Base-by-base conservation (phyloP, 2,113 vertebrate species). In the Rhineura floridana region DNA sequence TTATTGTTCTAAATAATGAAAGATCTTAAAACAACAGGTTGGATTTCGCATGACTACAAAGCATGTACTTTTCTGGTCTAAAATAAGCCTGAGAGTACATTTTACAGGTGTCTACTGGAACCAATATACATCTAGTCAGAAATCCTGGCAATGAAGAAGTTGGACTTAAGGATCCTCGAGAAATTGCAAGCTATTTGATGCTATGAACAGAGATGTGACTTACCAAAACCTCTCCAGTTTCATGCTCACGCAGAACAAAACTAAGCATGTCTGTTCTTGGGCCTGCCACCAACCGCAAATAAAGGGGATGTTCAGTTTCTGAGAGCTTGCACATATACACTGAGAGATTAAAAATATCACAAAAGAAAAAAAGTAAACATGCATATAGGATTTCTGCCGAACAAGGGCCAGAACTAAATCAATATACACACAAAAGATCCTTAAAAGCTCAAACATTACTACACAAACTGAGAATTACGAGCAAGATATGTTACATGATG, bases 211-310 rank as follows among this genome's bases (percentile, higher is more conserved):
- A 42, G 73, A 23, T 50, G 19, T 33, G 80, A 91, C 96, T 87
- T 96, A 98, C 98, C 97, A 98, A 96, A 63, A 99, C 98, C 96
- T 99, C 98, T 94, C 98, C 98, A 0, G 97, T 98, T 96, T 98
- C 98, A 25, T 98, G 98, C 83, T 99, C 98, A 42, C 97, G 97
- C 69, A 99, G 97, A 44, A 99, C 98, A 91, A 99, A 99, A 93
- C 98, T 98, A 52, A 99, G 98, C 2, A 96, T 96, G 93, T 98
- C 98, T 50, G 96, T 94, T 90, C 96, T 95, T 63, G 99, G 99
- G 50, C 99, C 99, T 1, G 98, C 98, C 90, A 98, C 95, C 95
- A 99, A 95, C 25, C 99, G 98, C 85, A 99, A 97, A 89, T 98
- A 98, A 81, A 99, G 93, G 1, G 99, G 99, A 89, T 98, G 98